Conservation (phyloP, 2,113 vertebrate species). For the Neogobius melanostomus region DNA sequence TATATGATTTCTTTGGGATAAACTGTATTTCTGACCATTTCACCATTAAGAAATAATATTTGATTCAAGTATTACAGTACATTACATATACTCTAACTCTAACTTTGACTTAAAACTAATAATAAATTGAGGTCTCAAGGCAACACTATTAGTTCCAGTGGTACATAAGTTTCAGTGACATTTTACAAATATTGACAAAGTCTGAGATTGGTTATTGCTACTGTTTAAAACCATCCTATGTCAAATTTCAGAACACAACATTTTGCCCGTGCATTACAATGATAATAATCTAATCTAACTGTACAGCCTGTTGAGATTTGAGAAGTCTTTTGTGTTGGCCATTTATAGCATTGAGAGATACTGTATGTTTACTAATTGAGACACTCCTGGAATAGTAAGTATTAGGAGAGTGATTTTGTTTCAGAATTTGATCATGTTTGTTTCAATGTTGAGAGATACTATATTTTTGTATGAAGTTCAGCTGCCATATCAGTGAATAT, state of each 20-base stretch:
- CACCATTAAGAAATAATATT: too few species aligned
- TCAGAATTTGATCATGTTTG: conserved; percentile 37
- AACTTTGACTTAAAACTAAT: too few species aligned
- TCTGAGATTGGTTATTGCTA: background rate
- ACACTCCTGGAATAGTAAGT: background rate
- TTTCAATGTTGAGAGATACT: conserved; percentile 53
- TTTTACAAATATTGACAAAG: too few species aligned
- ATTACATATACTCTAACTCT: background rate
- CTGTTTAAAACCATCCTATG: background rate
- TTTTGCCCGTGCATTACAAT: background rate
- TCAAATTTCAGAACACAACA: background rate
- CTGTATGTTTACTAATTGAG: background rate
- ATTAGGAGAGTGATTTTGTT: background rate
- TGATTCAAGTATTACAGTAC: background rate
- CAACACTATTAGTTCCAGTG: too few species aligned
- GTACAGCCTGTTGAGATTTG: background rate
- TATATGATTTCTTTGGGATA: too few species aligned
- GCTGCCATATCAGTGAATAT: conserved; percentile 82
- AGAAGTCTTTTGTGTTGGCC: background rate
- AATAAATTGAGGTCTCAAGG: too few species aligned
- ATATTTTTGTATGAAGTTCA: conserved; percentile 77
- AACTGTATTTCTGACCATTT: too few species aligned
- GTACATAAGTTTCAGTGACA: too few species aligned
- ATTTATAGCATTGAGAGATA: background rate
- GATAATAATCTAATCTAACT: background rate